Evolutionary conservation across 2,113 vertebrate species (phyloP).

Genomic region (Thunnus maccoyii): DNA sequence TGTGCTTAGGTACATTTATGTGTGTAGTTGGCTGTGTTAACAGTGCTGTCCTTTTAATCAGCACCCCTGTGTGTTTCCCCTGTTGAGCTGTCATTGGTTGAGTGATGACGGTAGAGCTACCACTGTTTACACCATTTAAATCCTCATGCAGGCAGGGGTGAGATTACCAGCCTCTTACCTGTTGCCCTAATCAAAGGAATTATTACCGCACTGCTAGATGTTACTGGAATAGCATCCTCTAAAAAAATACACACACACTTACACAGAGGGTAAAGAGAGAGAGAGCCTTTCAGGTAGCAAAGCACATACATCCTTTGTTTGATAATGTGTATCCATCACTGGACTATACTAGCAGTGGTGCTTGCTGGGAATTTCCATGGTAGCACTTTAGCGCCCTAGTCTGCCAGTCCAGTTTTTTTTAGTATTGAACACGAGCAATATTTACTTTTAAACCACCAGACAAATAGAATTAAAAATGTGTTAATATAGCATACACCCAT

Average conservation of each 20-base stretch:
- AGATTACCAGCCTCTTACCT: conserved; percentile 79
- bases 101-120: conserved; percentile 57
- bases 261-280: not conserved
- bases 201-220: conserved; percentile 66
- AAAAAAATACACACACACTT: conserved; percentile 43
- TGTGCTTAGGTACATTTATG: not conserved
- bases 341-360: not conserved
- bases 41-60: conserved; percentile 69
- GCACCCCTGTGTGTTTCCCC: conserved; percentile 63
- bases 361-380: conserved; percentile 37
- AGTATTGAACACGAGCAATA: too few relatives aligned
- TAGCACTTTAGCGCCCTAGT: not conserved
- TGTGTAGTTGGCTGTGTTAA: conserved; percentile 38
- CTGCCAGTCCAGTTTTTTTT: not conserved
- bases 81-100: conserved; percentile 60
- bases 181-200: conserved; percentile 80
- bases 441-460: too few relatives aligned
- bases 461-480: too few relatives aligned
- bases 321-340: conserved; percentile 27
- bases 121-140: conserved; percentile 64
- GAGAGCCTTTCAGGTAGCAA: conserved; percentile 14
- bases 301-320: conserved; percentile 40
- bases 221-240: conserved; percentile 67
- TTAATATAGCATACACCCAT: too few relatives aligned
- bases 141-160: conserved; percentile 55